A percentile compares a stretch with the other conserved stretches of the same genome.
These are phyloP conservation scores for Heliconius cydno DNA, from an alignment of 2,888 invertebrate species.

Conservation along the genomic window DNA sequence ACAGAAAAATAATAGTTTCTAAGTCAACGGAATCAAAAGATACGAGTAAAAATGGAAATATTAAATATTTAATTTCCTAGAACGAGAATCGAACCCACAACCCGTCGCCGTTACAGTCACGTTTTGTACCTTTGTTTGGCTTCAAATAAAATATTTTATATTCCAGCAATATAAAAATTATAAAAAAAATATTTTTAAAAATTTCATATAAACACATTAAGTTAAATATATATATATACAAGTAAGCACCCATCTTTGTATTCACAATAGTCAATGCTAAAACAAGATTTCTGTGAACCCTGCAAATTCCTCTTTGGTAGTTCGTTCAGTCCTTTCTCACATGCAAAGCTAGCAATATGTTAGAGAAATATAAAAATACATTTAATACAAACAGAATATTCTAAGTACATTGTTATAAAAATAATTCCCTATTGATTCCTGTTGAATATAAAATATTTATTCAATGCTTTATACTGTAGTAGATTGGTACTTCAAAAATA, in stretches of 20 bases:
- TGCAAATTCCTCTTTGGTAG: slow-evolving; percentile 22
- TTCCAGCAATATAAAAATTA: neutral
- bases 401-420: neutral
- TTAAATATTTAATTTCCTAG: neutral
- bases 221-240: neutral
- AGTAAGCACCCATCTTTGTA: slow-evolving; percentile 1
- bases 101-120: neutral
- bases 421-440: neutral
- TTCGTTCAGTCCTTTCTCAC: slow-evolving; percentile 5
- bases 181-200: neutral
- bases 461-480: neutral
- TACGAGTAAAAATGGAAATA: neutral
- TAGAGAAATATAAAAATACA: slow-evolving; percentile 17
- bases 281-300: slow-evolving; percentile 21
- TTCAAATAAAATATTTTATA: neutral
- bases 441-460: neutral
- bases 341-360: slow-evolving; percentile 9
- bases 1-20: too few species aligned
- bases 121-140: neutral
- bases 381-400: neutral
- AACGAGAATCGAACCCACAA: neutral
- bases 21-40: too few species aligned
- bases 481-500: neutral
- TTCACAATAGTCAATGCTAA: slow-evolving; percentile 3
- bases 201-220: neutral